A percentile compares a stretch with the other conserved stretches of the same genome.
Evolutionary conservation across 2,888 invertebrate genomes (phyloP).

Genomic region (Dione vanillae): DNA sequence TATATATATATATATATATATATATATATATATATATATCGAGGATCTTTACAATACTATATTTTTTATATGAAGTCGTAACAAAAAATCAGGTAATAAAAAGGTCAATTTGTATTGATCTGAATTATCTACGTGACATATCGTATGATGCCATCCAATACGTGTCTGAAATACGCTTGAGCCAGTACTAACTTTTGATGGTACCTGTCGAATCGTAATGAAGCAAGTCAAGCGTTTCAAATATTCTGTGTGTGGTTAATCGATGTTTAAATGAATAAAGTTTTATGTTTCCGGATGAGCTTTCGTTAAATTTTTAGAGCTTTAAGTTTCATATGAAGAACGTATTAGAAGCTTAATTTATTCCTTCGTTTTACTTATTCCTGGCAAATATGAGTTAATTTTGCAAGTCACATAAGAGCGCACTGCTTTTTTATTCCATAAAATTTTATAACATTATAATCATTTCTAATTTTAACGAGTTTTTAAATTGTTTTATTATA

Average conservation of each 20-base stretch:
- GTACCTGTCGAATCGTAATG: constrained; percentile 69
- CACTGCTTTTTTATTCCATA: too few relatives aligned
- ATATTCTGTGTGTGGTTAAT: constrained; percentile 24
- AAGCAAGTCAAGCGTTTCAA: constrained; percentile 45
- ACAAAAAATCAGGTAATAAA: constrained; percentile 35
- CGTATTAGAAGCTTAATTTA: too few relatives aligned
- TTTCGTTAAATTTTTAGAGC: neutral
- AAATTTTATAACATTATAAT: too few relatives aligned
- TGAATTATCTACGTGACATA: constrained; percentile 52
- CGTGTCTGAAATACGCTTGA: constrained; percentile 65
- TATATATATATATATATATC: too few relatives aligned
- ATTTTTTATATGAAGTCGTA: constrained; percentile 16
- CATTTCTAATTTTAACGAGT: too few relatives aligned
- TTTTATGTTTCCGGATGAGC: neutral
- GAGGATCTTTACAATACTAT: neutral
- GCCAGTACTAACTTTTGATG: constrained; percentile 64
- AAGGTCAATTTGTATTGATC: constrained; percentile 40
- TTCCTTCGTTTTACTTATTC: too few relatives aligned
- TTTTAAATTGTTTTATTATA: too few relatives aligned
- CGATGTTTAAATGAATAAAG: constrained; percentile 16
- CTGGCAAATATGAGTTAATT: too few relatives aligned
- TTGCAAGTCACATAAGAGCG: too few relatives aligned
- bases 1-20: too few relatives aligned
- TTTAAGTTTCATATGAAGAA: neutral
- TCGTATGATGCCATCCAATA: constrained; percentile 59